Evolutionary conservation across 2,113 vertebrate species (phyloP).

Genomic region (Epinephelus moara): DNA sequence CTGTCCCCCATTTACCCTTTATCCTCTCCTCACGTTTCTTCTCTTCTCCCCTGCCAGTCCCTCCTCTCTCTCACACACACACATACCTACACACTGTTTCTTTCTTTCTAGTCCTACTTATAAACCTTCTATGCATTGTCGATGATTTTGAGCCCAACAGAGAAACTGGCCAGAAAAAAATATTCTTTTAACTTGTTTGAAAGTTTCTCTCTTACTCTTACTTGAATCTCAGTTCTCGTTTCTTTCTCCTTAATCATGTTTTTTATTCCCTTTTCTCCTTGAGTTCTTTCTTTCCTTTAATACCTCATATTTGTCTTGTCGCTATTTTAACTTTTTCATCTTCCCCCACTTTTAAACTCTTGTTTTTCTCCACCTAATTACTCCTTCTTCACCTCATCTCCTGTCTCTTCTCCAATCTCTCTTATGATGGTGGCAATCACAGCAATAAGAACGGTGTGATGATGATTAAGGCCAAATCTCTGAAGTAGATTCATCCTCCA

Average conservation of each 20-base stretch:
- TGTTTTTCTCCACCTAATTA: slow-evolving; percentile 20
- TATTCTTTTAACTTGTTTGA: background rate
- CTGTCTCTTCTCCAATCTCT: background rate
- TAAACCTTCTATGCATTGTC: background rate
- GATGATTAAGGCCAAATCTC: slow-evolving; percentile 50
- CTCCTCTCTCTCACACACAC: background rate
- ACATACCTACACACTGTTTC: no score
- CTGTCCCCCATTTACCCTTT: slow-evolving; percentile 66
- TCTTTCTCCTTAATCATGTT: background rate
- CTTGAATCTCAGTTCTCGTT: background rate
- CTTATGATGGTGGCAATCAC: slow-evolving; percentile 39
- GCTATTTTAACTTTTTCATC: background rate
- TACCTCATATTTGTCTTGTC: background rate
- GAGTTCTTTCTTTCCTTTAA: background rate
- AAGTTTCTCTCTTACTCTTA: background rate
- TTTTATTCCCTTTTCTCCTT: background rate
- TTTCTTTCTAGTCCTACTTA: slow-evolving; percentile 12
- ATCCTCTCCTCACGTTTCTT: background rate
- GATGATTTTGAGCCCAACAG: background rate
- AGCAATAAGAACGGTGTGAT: slow-evolving; percentile 15
- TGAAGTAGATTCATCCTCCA: slow-evolving; percentile 52
- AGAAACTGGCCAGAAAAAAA: background rate
- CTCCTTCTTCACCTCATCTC: background rate
- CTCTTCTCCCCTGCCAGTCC: background rate
- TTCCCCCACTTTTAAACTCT: slow-evolving; percentile 6